These are phyloP conservation scores for Aphaenogaster rudis DNA, from an alignment of 1,140 invertebrate genomes.

Conservation along the genomic window DNA sequence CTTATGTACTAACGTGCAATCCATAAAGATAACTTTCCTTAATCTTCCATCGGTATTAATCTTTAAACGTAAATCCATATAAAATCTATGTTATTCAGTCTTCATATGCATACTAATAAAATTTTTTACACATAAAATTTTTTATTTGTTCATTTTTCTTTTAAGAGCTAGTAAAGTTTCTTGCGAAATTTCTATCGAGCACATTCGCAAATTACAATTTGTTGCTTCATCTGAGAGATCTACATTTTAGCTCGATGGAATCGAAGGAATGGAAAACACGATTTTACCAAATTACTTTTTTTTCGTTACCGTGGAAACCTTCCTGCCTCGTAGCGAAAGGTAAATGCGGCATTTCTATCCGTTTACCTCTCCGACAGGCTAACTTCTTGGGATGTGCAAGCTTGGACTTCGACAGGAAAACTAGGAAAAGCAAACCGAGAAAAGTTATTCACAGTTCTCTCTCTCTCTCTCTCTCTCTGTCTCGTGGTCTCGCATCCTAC, in stretches of 20 bases:
- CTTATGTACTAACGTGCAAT: conserved; percentile 34
- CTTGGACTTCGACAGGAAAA: conserved; percentile 55
- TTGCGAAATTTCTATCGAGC: background rate
- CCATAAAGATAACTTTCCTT: conserved; percentile 6
- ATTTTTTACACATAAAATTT: background rate
- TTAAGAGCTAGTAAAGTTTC: conserved; percentile 5
- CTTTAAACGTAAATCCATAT: background rate
- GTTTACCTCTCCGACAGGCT: conserved; percentile 10
- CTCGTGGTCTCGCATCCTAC: background rate
- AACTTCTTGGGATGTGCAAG: conserved; percentile 29
- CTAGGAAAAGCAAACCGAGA: conserved; percentile 35
- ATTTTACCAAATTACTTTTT: conserved; percentile 63
- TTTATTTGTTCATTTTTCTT: background rate
- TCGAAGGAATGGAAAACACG: background rate
- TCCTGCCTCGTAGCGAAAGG: conserved; percentile 12
- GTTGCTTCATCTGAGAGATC: conserved; percentile 25
- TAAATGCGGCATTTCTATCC: conserved; percentile 35
- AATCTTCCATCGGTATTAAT: conserved; percentile 36
- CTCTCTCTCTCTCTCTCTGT: too few relatives aligned
- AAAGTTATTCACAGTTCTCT: conserved; percentile 61
- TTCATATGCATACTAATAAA: background rate
- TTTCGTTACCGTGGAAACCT: conserved; percentile 63
- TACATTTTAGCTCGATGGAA: conserved; percentile 36
- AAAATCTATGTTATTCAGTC: conserved; percentile 18
- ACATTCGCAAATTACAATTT: background rate